Conservation (phyloP, 37 sponge, comb jelly and placozoan genomes). For the Spongilla lacustris region DNA sequence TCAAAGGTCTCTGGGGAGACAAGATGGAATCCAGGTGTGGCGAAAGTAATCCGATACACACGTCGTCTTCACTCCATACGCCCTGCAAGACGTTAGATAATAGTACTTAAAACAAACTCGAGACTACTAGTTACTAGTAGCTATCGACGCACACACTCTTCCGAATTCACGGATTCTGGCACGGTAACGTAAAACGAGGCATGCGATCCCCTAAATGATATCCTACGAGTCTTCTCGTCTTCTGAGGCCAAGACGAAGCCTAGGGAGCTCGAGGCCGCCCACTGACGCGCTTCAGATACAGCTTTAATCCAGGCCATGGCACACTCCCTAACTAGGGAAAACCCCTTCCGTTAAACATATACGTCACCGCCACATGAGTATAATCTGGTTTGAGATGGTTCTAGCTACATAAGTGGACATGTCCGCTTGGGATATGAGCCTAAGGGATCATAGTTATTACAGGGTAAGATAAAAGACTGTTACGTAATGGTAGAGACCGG, state of each 20-base stretch:
- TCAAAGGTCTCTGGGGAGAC: conserved; percentile 4
- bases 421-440: neutral
- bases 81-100: conserved; percentile 20
- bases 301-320: conserved; percentile 25
- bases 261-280: conserved; percentile 3
- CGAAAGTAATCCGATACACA: conserved; percentile 25
- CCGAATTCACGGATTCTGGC: conserved; percentile 26
- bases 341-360: neutral
- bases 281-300: neutral
- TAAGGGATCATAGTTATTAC: neutral
- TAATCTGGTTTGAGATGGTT: neutral
- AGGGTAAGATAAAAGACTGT: neutral
- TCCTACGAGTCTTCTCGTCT: conserved; percentile 26
- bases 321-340: neutral
- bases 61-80: conserved; percentile 75
- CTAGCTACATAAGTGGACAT: neutral
- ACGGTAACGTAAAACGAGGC: conserved; percentile 59
- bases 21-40: conserved; percentile 47
- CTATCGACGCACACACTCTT: conserved; percentile 54
- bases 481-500: neutral
- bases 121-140: no score
- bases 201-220: conserved; percentile 19
- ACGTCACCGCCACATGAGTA: neutral
- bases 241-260: conserved; percentile 13
- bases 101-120: neutral